Conservation (phyloP, 2,888 invertebrate genomes). For the Meiosimyza platycephala region DNA sequence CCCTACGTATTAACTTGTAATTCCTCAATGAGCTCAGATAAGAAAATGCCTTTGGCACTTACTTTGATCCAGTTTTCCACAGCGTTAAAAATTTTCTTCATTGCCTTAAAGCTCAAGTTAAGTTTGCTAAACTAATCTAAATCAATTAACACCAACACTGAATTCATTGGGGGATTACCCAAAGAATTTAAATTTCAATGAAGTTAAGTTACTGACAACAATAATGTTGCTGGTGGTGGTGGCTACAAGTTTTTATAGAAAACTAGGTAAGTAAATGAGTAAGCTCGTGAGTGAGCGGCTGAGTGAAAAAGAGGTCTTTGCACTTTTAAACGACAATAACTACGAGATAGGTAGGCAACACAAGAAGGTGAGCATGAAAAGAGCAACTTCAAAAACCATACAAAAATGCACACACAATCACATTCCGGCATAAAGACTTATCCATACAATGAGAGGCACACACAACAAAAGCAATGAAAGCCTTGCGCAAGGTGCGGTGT, state of each 20-base stretch:
- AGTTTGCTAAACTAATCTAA: background rate
- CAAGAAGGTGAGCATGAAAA: constrained; percentile 9
- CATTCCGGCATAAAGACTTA: background rate
- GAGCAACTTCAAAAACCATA: constrained; percentile 17
- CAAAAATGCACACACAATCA: background rate
- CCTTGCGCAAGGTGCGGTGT: too few relatives aligned
- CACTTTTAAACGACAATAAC: constrained; percentile 15
- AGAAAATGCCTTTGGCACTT: too few relatives aligned
- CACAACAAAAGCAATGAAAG: constrained; percentile 7
- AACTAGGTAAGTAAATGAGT: background rate
- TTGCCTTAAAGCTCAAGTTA: too few relatives aligned
- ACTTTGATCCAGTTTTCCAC: too few relatives aligned
- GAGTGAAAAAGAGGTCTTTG: constrained; percentile 30
- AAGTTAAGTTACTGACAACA: background rate
- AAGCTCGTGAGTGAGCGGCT: too few relatives aligned
- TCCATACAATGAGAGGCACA: background rate
- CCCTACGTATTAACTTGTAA: too few relatives aligned
- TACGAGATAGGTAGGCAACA: too few relatives aligned
- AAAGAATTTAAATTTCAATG: background rate
- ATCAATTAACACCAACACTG: constrained; percentile 8
- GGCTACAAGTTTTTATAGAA: background rate
- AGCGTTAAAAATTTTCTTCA: too few relatives aligned
- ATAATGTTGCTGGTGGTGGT: background rate
- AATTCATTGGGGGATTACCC: constrained; percentile 1
- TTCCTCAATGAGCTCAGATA: too few relatives aligned